phyloP scores from a whole-genome alignment of 2,888 invertebrate species.

The Cetonia aurata region DNA sequence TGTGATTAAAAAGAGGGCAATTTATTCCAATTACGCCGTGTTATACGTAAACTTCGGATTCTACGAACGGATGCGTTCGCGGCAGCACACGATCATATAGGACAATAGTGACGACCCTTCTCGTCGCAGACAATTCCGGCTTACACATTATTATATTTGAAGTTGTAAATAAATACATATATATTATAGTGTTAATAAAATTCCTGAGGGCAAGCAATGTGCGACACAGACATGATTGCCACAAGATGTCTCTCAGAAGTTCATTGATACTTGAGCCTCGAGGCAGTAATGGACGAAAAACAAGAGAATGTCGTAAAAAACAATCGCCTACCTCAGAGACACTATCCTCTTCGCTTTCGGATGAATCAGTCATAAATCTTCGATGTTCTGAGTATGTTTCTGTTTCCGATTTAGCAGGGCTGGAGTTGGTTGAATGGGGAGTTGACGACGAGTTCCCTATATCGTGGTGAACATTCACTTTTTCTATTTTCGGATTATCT shows the following conservation, averaged over 20 bases:
- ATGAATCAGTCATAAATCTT: slow-evolving; percentile 93
- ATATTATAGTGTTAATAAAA: slow-evolving; percentile 38
- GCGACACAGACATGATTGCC: slow-evolving; percentile 58
- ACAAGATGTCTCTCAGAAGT: slow-evolving; percentile 79
- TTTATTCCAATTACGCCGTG: slow-evolving; percentile 26
- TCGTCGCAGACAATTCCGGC: slow-evolving; percentile 28
- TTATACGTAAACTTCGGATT: slow-evolving; percentile 25
- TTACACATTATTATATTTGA: slow-evolving; percentile 36
- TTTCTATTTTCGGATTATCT: slow-evolving; percentile 86
- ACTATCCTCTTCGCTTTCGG: slow-evolving; percentile 96
- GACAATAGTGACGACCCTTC: slow-evolving; percentile 35
- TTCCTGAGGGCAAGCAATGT: slow-evolving; percentile 49
- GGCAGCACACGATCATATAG: slow-evolving; percentile 7
- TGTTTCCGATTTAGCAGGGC: slow-evolving; percentile 87
- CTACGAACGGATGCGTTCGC: slow-evolving; percentile 24
- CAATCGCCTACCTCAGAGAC: slow-evolving; percentile 87
- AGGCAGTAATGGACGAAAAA: slow-evolving; percentile 56
- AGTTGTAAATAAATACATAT: slow-evolving; percentile 39
- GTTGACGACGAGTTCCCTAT: slow-evolving; percentile 80
- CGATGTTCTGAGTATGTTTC: slow-evolving; percentile 89
- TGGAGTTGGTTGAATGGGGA: slow-evolving; percentile 85
- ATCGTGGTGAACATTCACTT: slow-evolving; percentile 80
- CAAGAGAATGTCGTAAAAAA: slow-evolving; percentile 57
- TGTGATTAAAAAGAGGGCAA: slow-evolving; percentile 38
- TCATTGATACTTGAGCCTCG: slow-evolving; percentile 69